Evolutionary conservation across 2,888 invertebrate genomes (phyloP), one percentile per base, ranked within the genome.

Genomic region (Chrysolina haemoptera): DNA sequence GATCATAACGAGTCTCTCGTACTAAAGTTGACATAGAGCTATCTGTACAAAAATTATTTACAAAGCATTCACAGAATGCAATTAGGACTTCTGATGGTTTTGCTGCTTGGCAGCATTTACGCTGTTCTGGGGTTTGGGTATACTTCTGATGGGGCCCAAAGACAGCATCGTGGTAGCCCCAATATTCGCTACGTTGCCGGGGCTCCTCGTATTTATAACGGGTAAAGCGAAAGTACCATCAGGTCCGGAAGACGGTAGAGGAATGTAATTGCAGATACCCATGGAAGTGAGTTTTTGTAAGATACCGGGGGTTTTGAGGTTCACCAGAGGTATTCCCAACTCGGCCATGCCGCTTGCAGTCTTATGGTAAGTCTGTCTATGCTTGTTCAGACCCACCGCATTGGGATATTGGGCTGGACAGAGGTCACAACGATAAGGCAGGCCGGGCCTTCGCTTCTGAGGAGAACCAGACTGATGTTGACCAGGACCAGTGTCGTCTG

Each of bases 231-330:
- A 94, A 75, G 91, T 79, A n/a, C 79, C 81, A 20, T 82, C 81
- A 0, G 83, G 78, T 8, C 82, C 83, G 0, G 87, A 88, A 79
- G 92, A 92, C 1, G 93, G 92, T 75, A 94, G 84, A 0, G 94
- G 94, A 81, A 95, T 94, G 86, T 92, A 94, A 88, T 92, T 93
- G 82, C 92, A 91, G 76, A 94, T 93, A 55, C 94, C 94, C 82
- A 94, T 88, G 83, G 87, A 90, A 76, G 91, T 90, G 12, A 94
- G 88, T 79, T 92, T 90, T 80, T 91, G 90, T 66, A 94, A 86
- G 27, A 92, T 91, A 14, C 92, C 92, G 11, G 93, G 92, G 74
- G 93, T 92, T 63, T 93, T 92, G 35, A 94, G 85, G 83, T 94
- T 94, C 0, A 94, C 92, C 0, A 94, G 91, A 0, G 94, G 95